Evolutionary conservation across 2,113 vertebrate genomes (phyloP).

Genomic region (Turnix velox): DNA sequence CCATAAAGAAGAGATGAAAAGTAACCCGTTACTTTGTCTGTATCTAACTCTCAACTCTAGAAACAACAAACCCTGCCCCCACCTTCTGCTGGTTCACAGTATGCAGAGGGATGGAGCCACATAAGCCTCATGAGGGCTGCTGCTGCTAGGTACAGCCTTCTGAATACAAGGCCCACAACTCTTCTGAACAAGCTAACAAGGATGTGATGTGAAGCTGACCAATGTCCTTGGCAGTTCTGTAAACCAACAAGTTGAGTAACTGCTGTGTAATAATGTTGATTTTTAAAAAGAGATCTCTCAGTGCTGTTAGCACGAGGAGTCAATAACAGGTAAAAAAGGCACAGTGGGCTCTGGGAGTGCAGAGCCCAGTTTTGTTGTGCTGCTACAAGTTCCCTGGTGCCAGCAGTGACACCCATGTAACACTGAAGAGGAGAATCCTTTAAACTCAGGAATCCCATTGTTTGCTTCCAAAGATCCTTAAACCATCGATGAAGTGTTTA

Average conservation of each 20-base stretch:
- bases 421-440: background rate
- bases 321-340: background rate
- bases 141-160: background rate
- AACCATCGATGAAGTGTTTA: background rate
- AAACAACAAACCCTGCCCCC: background rate
- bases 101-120: background rate
- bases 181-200: background rate
- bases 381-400: background rate
- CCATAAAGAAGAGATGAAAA: background rate
- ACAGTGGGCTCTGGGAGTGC: background rate
- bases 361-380: background rate
- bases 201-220: background rate
- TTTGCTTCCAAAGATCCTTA: background rate
- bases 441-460: background rate
- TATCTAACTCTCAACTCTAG: background rate
- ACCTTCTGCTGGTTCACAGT: background rate
- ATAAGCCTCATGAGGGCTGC: background rate
- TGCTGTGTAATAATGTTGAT: fast-evolving
- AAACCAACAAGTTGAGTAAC: background rate
- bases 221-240: background rate
- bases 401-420: background rate
- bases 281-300: background rate
- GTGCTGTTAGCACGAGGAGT: background rate
- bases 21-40: background rate
- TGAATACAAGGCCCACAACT: background rate